Evolutionary conservation across 2,113 vertebrate genomes (phyloP).

Genomic region (Etheostoma cragini): DNA sequence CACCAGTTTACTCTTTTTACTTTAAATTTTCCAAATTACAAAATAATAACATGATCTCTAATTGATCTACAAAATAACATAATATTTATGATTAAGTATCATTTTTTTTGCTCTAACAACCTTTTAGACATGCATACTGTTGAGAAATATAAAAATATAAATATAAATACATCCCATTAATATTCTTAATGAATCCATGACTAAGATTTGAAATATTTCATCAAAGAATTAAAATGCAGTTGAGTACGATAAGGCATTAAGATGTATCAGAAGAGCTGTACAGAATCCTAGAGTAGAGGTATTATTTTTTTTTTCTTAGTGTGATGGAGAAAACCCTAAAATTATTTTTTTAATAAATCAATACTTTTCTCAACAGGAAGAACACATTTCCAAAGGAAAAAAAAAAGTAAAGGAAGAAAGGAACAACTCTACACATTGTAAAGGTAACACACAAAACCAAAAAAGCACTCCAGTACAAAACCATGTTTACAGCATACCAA

Average conservation of each 20-base stretch:
- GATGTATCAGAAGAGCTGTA: conserved; percentile 85
- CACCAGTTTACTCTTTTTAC: conserved; percentile 77
- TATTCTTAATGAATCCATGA: conserved; percentile 85
- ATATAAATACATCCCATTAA: conserved; percentile 89
- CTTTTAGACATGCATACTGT: conserved; percentile 87
- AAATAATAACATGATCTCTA: conserved; percentile 87
- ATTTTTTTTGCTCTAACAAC: conserved; percentile 79
- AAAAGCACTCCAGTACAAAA: conserved; percentile 81
- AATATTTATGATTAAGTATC: conserved; percentile 83
- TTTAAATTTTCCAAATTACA: conserved; percentile 88
- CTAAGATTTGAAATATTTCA: conserved; percentile 85
- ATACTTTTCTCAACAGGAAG: conserved; percentile 78
- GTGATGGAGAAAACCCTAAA: conserved; percentile 76
- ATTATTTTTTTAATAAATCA: conserved; percentile 68
- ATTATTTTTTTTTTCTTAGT: conserved; percentile 79
- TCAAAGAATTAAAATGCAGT: conserved; percentile 86
- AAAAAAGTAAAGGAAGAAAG: conserved; percentile 35
- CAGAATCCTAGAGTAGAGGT: conserved; percentile 85
- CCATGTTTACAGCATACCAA: conserved; percentile 67
- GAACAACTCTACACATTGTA: conserved; percentile 68
- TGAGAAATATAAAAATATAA: conserved; percentile 91
- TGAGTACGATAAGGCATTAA: conserved; percentile 87
- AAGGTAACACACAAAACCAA: conserved; percentile 78
- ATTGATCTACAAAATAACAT: conserved; percentile 85
- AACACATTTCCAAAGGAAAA: conserved; percentile 67